Evolutionary conservation across 2,797 vertebrate genomes (phyloP).

Genomic region (Falco naumanni): DNA sequence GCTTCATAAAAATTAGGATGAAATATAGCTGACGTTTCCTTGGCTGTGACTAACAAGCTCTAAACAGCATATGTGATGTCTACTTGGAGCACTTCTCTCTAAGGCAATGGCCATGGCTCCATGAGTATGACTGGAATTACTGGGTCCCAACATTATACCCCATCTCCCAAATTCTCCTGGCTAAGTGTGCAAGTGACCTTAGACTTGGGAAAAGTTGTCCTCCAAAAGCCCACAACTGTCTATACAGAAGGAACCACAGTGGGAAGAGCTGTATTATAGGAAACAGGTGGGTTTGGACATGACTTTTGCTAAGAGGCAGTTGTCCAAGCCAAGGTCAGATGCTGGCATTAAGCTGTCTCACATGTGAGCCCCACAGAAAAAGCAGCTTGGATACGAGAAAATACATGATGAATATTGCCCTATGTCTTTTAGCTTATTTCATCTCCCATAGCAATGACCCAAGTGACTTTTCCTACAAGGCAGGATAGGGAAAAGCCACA

Average conservation of each 20-base stretch:
- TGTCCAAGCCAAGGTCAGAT: not conserved
- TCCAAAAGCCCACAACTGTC: not conserved
- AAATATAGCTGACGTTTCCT: not conserved
- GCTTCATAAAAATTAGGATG: slow-evolving; percentile 12
- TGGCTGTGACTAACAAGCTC: not conserved
- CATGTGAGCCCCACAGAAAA: fast-evolving
- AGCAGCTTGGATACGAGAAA: not conserved
- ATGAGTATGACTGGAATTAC: not conserved
- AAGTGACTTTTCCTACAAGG: not conserved
- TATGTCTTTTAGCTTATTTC: not conserved
- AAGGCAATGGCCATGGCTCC: not conserved
- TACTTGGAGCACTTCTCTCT: not conserved
- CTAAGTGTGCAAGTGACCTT: not conserved
- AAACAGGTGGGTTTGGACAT: not conserved
- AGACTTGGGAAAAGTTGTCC: not conserved
- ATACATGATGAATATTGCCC: not conserved
- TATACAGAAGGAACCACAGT: not conserved
- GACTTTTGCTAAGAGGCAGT: not conserved
- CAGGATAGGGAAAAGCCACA: not conserved
- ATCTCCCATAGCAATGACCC: not conserved
- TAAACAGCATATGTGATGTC: not conserved
- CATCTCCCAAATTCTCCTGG: not conserved
- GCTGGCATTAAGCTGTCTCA: not conserved
- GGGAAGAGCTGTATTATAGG: not conserved
- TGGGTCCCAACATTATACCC: not conserved